Evolutionary conservation across 1,140 invertebrate species (phyloP).

Genomic region (Acromyrmex charruanus): DNA sequence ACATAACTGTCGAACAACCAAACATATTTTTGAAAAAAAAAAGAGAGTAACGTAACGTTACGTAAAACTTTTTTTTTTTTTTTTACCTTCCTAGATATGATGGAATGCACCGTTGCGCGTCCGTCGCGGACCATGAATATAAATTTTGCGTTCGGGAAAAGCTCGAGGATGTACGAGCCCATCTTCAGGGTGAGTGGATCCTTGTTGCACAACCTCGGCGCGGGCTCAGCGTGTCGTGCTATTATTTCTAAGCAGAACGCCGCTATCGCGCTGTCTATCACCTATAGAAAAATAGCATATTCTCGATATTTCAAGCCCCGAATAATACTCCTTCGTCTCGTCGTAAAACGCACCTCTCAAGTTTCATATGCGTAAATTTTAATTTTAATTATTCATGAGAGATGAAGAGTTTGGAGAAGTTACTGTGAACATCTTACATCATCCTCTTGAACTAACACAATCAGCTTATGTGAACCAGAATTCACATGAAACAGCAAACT

Average conservation of each 20-base stretch:
- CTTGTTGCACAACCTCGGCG: slow-evolving; percentile 98
- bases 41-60: background rate
- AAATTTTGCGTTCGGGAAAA: slow-evolving; percentile 96
- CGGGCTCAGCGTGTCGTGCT: slow-evolving; percentile 97
- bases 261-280: slow-evolving; percentile 97
- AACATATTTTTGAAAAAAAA: slow-evolving; percentile 10
- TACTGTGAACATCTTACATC: background rate
- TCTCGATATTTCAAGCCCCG: background rate
- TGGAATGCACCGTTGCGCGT: slow-evolving; percentile 98
- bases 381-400: slow-evolving; percentile 13
- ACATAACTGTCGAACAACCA: slow-evolving; percentile 8
- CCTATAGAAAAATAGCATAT: slow-evolving; percentile 83
- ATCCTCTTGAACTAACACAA: slow-evolving; percentile 15
- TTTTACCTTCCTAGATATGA: slow-evolving; percentile 96
- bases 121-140: slow-evolving; percentile 99
- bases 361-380: background rate
- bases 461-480: background rate
- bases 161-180: slow-evolving; percentile 93
- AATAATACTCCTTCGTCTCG: background rate
- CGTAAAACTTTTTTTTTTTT: background rate
- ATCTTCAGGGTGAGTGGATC: slow-evolving; percentile 99
- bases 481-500: slow-evolving; percentile 14
- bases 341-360: background rate
- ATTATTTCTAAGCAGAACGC: slow-evolving; percentile 99
- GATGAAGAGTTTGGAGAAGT: background rate